Evolutionary conservation across 2,797 vertebrate species (phyloP), one percentile per base, ranked within the genome.

Genomic region (Bucorvus abyssinicus): DNA sequence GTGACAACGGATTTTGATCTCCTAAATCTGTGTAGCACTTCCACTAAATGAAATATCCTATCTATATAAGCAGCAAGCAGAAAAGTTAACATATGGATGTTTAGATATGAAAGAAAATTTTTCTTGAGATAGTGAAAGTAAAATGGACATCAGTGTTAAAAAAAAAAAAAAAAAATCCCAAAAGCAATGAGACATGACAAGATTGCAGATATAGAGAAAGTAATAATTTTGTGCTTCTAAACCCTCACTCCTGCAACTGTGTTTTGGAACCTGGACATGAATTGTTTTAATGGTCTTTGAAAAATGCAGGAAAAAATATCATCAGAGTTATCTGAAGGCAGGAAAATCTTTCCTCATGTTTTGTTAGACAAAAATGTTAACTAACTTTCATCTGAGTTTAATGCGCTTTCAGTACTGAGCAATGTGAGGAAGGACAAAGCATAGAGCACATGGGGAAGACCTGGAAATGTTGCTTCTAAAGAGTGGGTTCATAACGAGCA

Each of bases 91-190:
- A 40, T 57, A 79, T 29, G 17, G 12, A 27, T 52, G 8, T 61
- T 84, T 60, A 74, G 29, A 71, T 13, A 47, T 2, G 7, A 40
- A 15, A 87, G 16, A 68, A n/a, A 1, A 2, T 76, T 73, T 81
- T 61, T 70, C 36, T 83, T 96, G 92, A 50, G 85, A 61, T 67
- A 95, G 87, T 80, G 92, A 92, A 94, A 89, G 30, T 68, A 94
- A 97, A 96, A 96, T 49, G 84, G 85, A 95, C 76, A 95, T 52
- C 69, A 96, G 50, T 34, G 14, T 7, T 24, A 24, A 45, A 44
- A 47, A 29, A 30, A 69, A 69, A 49, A 47, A 16, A 20, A 30
- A 21, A 44, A 6, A 47, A 53, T 81, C 36, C 2, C 7, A 19
- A 89, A 89, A 87, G 12, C 65, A 93, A 78, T 85, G 47, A 95